Evolutionary conservation across 2,888 invertebrate species (phyloP), one percentile per base, ranked within the genome.

Genomic region (Laothoe populi): DNA sequence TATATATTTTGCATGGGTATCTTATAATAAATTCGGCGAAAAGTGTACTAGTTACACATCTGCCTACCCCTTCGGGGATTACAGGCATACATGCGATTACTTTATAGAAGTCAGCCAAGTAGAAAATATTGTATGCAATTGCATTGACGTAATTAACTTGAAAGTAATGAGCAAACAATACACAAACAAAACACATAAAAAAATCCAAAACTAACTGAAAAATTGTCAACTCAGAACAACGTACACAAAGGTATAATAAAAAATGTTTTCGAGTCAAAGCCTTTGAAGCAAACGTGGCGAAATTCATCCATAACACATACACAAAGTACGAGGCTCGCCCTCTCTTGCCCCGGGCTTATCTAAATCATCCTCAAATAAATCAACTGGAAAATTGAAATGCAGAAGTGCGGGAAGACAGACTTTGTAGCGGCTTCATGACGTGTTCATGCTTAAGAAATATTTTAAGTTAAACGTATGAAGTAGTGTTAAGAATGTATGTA

Each of bases 341-440:
- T 62, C 64, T 64, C 63, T 64, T 64, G 63, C 65, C 71, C 63
- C 53, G 21, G 66, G 68, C 72, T 81, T 83, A 84, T 85, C 86
- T 80, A 77, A 83, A 81, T 81, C 80, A 83, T 81, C 76, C 78
- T 77, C 70, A 77, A 82, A 85, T 85, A 85, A 89, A 89, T 90
- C 88, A 88, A 78, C 80, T 81, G 86, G 86, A 88, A 90, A 91
- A 90, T 90, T 90, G 86, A 88, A 90, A 89, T 80, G 75, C 75
- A 46, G 40, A 60, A 46, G 57, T 19, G 42, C 53, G 11, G 4
- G 31, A 35, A 53, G 53, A 35, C 53, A 16, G 31, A 35, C 31
- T 19, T 53, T 35, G 10, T 35, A 19, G 16, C 5, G 35, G 19
- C 35, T 35, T 53, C 35, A 16, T 53, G 4, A 31, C 31, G 49